phyloP scores from a whole-genome alignment of 1,140 invertebrate genomes.

The Myzus persicae region DNA sequence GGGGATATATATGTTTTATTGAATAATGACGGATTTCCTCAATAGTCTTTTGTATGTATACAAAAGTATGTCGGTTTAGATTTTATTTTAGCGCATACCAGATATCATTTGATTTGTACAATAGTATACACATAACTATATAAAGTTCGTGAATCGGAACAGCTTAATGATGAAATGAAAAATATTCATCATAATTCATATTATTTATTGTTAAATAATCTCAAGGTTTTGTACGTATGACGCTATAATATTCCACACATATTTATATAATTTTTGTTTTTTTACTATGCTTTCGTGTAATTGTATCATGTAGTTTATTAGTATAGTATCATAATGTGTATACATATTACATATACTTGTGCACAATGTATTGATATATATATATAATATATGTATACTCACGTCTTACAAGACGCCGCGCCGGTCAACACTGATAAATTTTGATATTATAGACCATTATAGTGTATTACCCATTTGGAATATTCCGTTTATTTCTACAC shows the following conservation, averaged over 20 bases:
- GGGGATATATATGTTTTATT: not conserved
- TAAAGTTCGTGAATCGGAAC: conserved; percentile 44
- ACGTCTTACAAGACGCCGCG: not conserved
- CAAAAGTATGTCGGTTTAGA: conserved; percentile 31
- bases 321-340: not conserved
- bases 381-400: not conserved
- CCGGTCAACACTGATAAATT: not conserved
- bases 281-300: not conserved
- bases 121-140: not conserved
- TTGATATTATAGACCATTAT: not conserved
- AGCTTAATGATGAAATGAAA: conserved; percentile 16
- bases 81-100: not conserved
- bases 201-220: conserved; percentile 20
- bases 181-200: not conserved
- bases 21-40: conserved; percentile 46
- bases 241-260: not conserved
- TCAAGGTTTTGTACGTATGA: conserved; percentile 39
- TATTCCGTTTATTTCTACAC: conserved; percentile 23
- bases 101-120: not conserved
- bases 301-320: not conserved
- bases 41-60: not conserved
- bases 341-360: not conserved
- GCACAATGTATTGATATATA: not conserved
- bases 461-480: not conserved
- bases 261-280: not conserved